These are phyloP conservation scores for Notolabrus celidotus DNA, from an alignment of 2,797 vertebrate species.

Conservation along the genomic window DNA sequence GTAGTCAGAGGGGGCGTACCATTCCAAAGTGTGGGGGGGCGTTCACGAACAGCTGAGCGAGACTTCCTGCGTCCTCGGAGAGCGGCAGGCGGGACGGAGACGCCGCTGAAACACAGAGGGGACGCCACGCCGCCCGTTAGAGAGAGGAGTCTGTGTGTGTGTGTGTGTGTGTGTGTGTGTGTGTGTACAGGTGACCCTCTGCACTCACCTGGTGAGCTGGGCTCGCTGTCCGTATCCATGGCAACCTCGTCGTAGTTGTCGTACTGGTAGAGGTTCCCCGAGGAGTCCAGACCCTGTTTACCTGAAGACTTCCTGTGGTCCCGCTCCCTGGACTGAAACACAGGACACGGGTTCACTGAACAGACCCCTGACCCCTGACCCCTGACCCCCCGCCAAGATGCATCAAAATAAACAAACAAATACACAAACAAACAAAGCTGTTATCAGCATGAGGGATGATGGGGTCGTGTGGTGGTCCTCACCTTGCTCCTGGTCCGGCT, in stretches of 20 bases:
- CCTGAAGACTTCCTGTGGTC: conserved; percentile 91
- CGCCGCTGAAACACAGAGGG: conserved; percentile 76
- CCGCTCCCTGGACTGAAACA: conserved; percentile 89
- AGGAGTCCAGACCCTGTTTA: conserved; percentile 88
- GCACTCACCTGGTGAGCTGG: conserved; percentile 91
- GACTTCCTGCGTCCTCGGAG: conserved; percentile 75
- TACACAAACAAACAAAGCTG: no score
- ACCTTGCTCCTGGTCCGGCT: conserved; percentile 90
- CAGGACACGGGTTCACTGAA: not conserved
- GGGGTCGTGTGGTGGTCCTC: no score
- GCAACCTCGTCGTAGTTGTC: conserved; percentile 99
- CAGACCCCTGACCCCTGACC: no score
- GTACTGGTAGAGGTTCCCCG: conserved; percentile 96
- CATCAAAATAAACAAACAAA: no score
- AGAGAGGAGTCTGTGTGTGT: no score
- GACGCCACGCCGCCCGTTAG: no score
- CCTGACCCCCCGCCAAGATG: no score
- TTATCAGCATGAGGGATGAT: no score
- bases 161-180: not conserved
- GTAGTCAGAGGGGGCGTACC: conserved; percentile 81
- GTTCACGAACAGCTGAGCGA: conserved; percentile 78
- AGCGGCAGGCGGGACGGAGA: conserved; percentile 84
- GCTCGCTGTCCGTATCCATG: conserved; percentile 99
- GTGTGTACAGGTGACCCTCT: not conserved
- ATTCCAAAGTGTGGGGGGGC: conserved; percentile 82